Evolutionary conservation across 2,113 vertebrate species (phyloP), one percentile per base, ranked within the genome.

Genomic region (Pseudolaguvia tuberculata): DNA sequence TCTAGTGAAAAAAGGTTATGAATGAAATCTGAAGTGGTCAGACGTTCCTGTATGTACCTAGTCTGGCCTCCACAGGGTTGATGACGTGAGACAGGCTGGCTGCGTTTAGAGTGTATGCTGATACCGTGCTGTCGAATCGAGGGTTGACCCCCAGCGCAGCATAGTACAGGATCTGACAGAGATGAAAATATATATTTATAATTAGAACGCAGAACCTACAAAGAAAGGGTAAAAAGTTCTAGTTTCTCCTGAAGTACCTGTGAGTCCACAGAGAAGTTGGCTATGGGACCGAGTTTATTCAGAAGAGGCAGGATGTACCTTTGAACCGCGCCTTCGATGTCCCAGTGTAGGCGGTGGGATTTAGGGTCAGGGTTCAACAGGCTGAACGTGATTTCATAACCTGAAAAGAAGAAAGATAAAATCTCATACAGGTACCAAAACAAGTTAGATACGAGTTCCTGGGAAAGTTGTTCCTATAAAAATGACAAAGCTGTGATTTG

Each of bases 311-410:
- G 92, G 75, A 98, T 93, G 0, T 92, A 96, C 76, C 78, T 87
- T 42, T 75, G 83, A 72, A 96, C 88, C 0, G 94, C 96, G 1
- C 88, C 92, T 82, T 98, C 91, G 0, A 99, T 96, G 83, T 96
- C 93, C 97, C 97, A 99, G 77, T 92, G 84, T 27, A 98, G 87
- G 0, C 75, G 75, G 9, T 98, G 97, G 15, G 93, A 95, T 83
- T 92, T 95, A 47, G 97, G 97, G 83, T 98, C 95, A 0, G 96
- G 96, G 83, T 98, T 98, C 80, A 99, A 83, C 80, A 97, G 88
- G 80, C 95, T 99, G 89, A 99, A 98, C 20, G 95, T 98, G 86
- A 98, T 94, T 85, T 98, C 96, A 4, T 97, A 96, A 57, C 95
- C 96, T 98, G n/a, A 52, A 18, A 15, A 15, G 20, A 77, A 45